phyloP scores from a whole-genome alignment of 2,888 invertebrate species.

The Campopleginae sp. region DNA sequence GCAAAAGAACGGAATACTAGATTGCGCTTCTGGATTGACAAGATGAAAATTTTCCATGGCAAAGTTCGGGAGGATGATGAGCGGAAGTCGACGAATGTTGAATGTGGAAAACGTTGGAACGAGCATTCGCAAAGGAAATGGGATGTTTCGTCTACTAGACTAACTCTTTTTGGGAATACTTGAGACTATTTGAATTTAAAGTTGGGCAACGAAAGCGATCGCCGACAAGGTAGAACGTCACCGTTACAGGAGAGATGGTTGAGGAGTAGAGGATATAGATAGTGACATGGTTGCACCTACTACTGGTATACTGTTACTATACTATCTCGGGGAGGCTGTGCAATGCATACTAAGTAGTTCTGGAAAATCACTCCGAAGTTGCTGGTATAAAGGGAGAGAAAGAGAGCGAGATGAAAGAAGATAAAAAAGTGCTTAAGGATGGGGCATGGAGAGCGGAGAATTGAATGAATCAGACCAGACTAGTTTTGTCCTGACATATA shows the following conservation, averaged over 20 bases:
- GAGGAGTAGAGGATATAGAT: constrained; percentile 48
- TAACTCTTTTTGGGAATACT: background rate
- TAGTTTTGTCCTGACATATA: constrained; percentile 27
- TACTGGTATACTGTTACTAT: constrained; percentile 63
- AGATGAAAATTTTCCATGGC: too few species aligned
- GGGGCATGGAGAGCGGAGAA: constrained; percentile 60
- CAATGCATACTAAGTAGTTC: constrained; percentile 76
- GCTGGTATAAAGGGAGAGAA: constrained; percentile 62
- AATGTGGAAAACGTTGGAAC: too few species aligned
- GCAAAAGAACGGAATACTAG: background rate
- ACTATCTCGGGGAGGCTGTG: constrained; percentile 68
- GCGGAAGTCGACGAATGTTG: too few species aligned
- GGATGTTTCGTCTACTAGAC: background rate
- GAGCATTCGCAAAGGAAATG: too few species aligned
- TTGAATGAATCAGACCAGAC: constrained; percentile 74
- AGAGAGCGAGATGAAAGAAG: background rate
- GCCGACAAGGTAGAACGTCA: constrained; percentile 44
- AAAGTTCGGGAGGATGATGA: too few species aligned
- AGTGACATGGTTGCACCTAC: constrained; percentile 52
- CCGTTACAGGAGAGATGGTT: constrained; percentile 70
- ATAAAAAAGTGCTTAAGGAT: constrained; percentile 33
- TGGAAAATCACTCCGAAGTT: constrained; percentile 73
- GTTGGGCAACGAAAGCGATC: background rate
- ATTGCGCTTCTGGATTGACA: too few species aligned
- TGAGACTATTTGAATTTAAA: background rate